Percentiles rank a stretch among this genome's conserved stretches.
Conservation (phyloP, 2,797 vertebrate species). For the Psittacula derbiana region DNA sequence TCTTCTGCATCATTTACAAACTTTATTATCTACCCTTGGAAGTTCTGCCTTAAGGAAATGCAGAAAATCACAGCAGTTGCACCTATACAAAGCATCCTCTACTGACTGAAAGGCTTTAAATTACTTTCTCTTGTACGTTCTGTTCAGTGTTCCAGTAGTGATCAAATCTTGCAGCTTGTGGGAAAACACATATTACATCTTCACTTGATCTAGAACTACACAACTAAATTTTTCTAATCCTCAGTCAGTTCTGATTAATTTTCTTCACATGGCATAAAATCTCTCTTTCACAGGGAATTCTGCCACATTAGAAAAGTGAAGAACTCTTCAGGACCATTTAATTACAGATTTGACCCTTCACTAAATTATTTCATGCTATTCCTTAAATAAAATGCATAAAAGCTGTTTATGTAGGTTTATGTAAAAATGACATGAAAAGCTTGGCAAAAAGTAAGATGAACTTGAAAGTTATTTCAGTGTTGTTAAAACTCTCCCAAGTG, state of each 20-base stretch:
- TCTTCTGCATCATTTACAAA: slow-evolving; percentile 10
- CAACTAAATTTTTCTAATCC: not conserved
- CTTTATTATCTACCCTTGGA: not conserved
- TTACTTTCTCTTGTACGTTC: not conserved
- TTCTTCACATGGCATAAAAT: not conserved
- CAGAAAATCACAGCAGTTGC: not conserved
- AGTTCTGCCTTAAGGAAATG: not conserved
- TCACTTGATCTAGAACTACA: not conserved
- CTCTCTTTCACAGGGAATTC: not conserved
- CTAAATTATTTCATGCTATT: not conserved
- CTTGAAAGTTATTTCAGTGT: not conserved
- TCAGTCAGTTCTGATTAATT: not conserved
- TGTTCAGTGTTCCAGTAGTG: not conserved
- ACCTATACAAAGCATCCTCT: not conserved
- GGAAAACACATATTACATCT: not conserved
- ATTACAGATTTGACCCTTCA: not conserved
- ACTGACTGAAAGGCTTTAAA: not conserved
- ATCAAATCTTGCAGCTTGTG: not conserved
- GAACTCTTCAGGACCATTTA: not conserved
- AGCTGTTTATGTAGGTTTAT: not conserved
- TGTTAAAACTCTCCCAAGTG: not conserved
- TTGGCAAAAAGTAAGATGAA: not conserved
- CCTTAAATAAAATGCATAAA: not conserved
- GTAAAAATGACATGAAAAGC: not conserved
- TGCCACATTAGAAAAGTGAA: not conserved